phyloP scores from a whole-genome alignment of 2,888 invertebrate genomes.

The Papilio elwesi region DNA sequence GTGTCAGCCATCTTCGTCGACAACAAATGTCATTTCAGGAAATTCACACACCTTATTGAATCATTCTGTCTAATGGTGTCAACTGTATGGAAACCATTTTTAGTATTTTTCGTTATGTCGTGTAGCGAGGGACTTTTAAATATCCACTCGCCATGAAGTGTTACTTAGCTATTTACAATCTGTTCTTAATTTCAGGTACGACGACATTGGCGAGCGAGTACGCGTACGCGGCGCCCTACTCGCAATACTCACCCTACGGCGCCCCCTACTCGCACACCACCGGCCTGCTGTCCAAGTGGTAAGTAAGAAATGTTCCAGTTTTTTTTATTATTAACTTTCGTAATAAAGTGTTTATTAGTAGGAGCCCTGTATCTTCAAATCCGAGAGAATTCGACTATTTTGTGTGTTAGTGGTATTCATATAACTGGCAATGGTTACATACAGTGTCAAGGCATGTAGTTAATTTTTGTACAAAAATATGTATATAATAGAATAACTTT shows the following conservation, averaged over 20 bases:
- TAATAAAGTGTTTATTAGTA: not conserved
- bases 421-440: too few species aligned
- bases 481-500: too few species aligned
- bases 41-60: too few species aligned
- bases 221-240: constrained; percentile 87
- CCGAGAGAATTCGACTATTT: not conserved
- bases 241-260: constrained; percentile 80
- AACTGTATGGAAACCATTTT: too few species aligned
- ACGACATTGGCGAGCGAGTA: constrained; percentile 85
- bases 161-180: not conserved
- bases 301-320: constrained; percentile 53
- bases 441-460: too few species aligned
- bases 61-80: too few species aligned
- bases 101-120: too few species aligned
- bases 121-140: too few species aligned
- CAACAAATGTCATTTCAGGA: too few species aligned
- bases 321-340: constrained; percentile 14
- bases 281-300: constrained; percentile 86
- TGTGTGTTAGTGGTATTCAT: not conserved
- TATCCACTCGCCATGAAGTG: not conserved
- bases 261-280: constrained; percentile 81
- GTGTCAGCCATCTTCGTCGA: too few species aligned
- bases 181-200: constrained; percentile 61
- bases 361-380: not conserved
- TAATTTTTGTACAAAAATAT: too few species aligned